Evolutionary conservation across 2,888 invertebrate genomes (phyloP).

Genomic region (Nasonovia ribisnigri): DNA sequence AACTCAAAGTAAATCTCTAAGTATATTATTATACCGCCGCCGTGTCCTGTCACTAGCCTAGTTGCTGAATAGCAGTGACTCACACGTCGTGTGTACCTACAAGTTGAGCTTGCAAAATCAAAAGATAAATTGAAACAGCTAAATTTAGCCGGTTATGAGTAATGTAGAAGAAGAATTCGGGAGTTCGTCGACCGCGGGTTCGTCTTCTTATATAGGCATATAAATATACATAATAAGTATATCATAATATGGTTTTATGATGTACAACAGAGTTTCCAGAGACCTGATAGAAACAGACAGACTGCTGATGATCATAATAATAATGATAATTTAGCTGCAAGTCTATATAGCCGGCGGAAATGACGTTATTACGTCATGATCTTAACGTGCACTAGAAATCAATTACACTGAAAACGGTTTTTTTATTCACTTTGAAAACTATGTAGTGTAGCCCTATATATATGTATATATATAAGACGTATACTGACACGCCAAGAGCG

Average conservation of each 20-base stretch:
- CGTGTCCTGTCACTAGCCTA: neutral
- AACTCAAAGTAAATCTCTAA: no score
- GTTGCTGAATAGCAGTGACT: neutral
- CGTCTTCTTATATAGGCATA: neutral
- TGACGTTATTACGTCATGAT: neutral
- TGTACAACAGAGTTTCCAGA: neutral
- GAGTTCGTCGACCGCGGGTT: neutral
- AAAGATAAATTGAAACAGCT: neutral
- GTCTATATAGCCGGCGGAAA: neutral
- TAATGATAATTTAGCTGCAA: neutral
- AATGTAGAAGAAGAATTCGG: neutral
- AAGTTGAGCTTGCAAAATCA: neutral
- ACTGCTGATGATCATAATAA: neutral
- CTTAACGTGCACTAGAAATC: neutral
- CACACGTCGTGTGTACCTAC: neutral
- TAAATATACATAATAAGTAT: neutral
- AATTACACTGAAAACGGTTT: neutral
- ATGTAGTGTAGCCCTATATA: neutral
- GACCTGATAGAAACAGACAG: neutral
- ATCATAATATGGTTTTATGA: neutral
- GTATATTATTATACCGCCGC: neutral
- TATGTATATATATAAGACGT: neutral
- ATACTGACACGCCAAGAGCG: neutral
- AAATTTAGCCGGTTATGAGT: neutral
- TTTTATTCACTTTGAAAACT: conserved; percentile 5